phyloP scores from a whole-genome alignment of 2,797 vertebrate species.

The Mormyrus proboscirostris region DNA sequence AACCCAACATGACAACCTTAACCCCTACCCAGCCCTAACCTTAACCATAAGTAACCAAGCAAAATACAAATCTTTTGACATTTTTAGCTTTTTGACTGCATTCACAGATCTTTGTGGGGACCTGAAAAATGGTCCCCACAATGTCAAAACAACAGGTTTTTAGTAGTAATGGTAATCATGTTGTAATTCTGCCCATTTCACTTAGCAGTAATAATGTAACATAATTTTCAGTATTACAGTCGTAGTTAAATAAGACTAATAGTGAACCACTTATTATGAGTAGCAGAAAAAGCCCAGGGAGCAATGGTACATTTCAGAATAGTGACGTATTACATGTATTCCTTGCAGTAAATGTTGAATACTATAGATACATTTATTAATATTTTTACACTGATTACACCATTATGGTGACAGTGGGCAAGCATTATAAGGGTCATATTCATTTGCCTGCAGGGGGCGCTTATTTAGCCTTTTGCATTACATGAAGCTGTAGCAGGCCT shows the following conservation, averaged over 20 bases:
- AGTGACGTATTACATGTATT: background rate
- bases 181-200: background rate
- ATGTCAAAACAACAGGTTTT: background rate
- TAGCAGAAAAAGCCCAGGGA: background rate
- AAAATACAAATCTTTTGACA: background rate
- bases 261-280: background rate
- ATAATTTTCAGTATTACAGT: background rate
- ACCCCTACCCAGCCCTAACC: background rate
- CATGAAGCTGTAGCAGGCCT: background rate
- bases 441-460: background rate
- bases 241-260: background rate
- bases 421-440: background rate
- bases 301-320: background rate
- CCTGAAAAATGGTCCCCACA: background rate
- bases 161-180: background rate
- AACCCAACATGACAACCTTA: background rate
- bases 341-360: background rate
- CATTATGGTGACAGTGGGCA: background rate
- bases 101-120: background rate
- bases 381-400: background rate
- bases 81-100: background rate
- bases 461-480: background rate
- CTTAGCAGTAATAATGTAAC: background rate
- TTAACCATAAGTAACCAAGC: background rate
- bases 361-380: background rate